Evolutionary conservation across 2,797 vertebrate genomes (phyloP), one percentile per base, ranked within the genome.

Genomic region (Gambusia yucatana): DNA sequence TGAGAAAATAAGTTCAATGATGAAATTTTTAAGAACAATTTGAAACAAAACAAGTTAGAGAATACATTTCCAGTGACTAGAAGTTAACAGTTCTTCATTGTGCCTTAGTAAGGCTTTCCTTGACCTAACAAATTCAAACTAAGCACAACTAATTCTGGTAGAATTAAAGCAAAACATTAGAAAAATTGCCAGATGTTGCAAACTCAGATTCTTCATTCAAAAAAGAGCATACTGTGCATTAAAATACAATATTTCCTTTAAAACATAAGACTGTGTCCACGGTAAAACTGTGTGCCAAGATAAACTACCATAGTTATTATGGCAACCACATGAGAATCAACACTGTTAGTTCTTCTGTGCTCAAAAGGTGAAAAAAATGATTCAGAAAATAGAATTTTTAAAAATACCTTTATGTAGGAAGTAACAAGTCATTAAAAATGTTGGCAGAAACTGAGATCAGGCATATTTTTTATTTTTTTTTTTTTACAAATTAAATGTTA

Each of bases 1-100:
- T 9, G 33, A 65, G 39, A 69, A 41, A 69, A 43, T 41, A 4
- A 6, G 65, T 69, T 43, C 14, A n/a, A 70, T 25, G 25, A 28
- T 44, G 16, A 70, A 14, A n/a, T 14, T 22, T 70, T n/a, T n/a
- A 43, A 28, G 2, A 43, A 6, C 9, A 69, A 43, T 69, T 69
- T 69, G 20, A 70, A 70, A 70, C 41, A 44, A 70, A 44, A n/a
- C 41, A 69, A 65, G 39, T n/a, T 43, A 69, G n/a, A 41, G 39
- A n/a, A 25, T 14, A 43, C 11, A 25, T n/a, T 69, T 25, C 22
- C 20, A 41, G 65, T 69, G 20, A 33, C 17, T 67, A 9, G 1
- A 9, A 11, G 22, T 69, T 69, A 14, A 41, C 4, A 14, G 4
- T 41, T 20, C 28, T 14, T 39, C 33, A 22, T 41, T 69, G 39